Evolutionary conservation across 1,140 invertebrate genomes (phyloP).

Genomic region (Colletes gigas): DNA sequence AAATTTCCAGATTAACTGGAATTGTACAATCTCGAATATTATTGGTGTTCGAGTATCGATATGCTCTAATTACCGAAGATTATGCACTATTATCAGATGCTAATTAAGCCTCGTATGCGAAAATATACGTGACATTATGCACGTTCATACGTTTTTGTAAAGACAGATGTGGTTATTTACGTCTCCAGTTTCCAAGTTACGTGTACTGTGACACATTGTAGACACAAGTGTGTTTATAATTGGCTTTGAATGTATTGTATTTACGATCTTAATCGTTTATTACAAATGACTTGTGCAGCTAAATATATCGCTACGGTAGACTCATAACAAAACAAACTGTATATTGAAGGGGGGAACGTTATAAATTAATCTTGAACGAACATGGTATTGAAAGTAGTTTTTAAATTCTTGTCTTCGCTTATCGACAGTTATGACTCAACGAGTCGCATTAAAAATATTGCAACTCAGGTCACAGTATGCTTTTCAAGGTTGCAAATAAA

Average conservation of each 20-base stretch:
- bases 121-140: neutral
- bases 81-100: neutral
- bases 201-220: neutral
- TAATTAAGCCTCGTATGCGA: neutral
- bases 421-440: constrained; percentile 12
- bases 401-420: neutral
- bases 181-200: neutral
- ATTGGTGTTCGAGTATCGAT: neutral
- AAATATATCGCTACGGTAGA: too few relatives aligned
- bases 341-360: neutral
- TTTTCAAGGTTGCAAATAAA: constrained; percentile 1
- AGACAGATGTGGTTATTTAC: constrained; percentile 4
- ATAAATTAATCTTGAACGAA: neutral
- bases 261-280: neutral
- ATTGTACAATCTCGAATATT: neutral
- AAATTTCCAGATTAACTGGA: constrained; percentile 6
- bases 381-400: neutral
- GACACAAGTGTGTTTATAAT: neutral
- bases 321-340: neutral
- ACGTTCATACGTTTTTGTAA: neutral
- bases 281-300: too few relatives aligned
- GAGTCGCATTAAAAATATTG: neutral
- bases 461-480: neutral
- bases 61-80: constrained; percentile 16
- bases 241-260: neutral